A percentile compares a stretch with the other conserved stretches of the same genome.
These are phyloP conservation scores for Bombycilla garrulus DNA, from an alignment of 2,113 vertebrate genomes.

Conservation along the genomic window DNA sequence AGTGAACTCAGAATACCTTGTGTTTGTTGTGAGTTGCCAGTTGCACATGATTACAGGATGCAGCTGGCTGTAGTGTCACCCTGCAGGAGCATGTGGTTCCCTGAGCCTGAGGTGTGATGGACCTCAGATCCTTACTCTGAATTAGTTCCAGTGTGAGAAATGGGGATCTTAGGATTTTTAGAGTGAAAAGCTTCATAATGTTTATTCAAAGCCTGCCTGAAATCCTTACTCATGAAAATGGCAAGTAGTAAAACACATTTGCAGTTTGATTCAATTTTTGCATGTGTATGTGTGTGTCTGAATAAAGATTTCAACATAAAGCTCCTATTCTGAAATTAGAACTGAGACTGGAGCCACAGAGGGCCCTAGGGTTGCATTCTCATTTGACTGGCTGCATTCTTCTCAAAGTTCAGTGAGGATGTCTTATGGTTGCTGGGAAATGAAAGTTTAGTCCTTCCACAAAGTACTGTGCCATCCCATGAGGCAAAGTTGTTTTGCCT, in stretches of 20 bases:
- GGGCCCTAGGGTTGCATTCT: background rate
- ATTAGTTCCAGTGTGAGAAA: background rate
- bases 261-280: background rate
- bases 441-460: background rate
- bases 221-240: background rate
- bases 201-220: background rate
- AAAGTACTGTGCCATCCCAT: rapidly evolving
- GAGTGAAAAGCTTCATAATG: background rate
- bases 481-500: background rate
- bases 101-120: background rate
- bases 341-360: background rate
- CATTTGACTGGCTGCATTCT: background rate
- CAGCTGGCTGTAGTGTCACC: background rate
- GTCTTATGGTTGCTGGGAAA: background rate
- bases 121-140: background rate
- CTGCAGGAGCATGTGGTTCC: background rate
- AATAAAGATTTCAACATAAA: background rate
- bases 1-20: background rate
- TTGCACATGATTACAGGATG: background rate
- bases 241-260: background rate
- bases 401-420: background rate
- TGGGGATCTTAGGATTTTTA: background rate
- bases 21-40: background rate
- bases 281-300: background rate
- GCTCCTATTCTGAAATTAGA: conserved; percentile 22